Conservation (phyloP, 2,797 vertebrate species). For the Dermochelys coriacea region DNA sequence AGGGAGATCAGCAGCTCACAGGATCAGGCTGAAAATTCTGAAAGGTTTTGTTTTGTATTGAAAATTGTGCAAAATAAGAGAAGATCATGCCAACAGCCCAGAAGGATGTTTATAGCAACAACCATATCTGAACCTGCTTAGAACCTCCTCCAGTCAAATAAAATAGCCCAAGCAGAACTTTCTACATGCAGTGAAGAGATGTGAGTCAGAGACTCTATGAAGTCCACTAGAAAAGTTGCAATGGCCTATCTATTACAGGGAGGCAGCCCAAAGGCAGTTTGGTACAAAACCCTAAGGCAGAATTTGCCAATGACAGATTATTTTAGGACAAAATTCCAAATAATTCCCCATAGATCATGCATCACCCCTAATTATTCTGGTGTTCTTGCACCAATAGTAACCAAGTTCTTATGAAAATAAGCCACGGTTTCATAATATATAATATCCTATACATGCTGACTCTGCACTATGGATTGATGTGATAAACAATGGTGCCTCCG, state of each 20-base stretch:
- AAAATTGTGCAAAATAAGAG: not conserved
- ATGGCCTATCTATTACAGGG: not conserved
- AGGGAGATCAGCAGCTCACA: not conserved
- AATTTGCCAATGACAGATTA: not conserved
- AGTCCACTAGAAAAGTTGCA: rapidly evolving
- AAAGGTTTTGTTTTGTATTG: not conserved
- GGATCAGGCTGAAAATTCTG: not conserved
- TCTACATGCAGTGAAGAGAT: not conserved
- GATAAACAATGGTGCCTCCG: not conserved
- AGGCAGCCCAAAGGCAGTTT: constrained; percentile 14
- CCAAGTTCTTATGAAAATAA: not conserved
- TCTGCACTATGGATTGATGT: not conserved
- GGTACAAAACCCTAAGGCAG: not conserved
- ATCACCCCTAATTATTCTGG: not conserved
- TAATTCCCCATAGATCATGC: not conserved
- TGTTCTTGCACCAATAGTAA: not conserved
- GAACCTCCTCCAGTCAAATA: not conserved
- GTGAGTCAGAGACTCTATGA: not conserved
- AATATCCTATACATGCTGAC: not conserved
- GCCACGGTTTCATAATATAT: not conserved
- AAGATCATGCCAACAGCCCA: not conserved
- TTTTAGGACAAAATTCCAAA: not conserved
- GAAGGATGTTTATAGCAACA: not conserved
- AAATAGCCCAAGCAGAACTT: not conserved
- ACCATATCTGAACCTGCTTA: not conserved